Evolutionary conservation across 2,888 invertebrate genomes (phyloP).

Genomic region (Macrophya alboannulata): DNA sequence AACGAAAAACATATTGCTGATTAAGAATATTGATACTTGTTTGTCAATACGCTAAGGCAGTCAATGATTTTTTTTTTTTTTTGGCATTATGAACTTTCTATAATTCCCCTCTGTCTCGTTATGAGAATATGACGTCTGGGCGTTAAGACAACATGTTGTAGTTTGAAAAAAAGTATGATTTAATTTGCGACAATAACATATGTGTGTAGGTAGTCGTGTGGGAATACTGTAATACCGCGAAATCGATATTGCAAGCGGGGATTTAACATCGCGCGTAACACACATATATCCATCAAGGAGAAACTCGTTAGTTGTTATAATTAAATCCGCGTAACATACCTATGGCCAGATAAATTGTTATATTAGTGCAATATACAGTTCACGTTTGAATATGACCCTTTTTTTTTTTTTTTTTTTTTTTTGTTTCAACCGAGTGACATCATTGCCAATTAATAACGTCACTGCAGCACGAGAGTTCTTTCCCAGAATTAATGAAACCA

Average conservation of each 20-base stretch:
- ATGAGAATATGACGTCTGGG: background rate
- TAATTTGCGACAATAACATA: background rate
- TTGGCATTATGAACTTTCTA: background rate
- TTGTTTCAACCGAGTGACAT: background rate
- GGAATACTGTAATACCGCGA: background rate
- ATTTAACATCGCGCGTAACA: background rate
- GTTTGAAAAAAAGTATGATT: background rate
- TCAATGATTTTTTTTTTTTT: background rate
- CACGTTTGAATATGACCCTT: background rate
- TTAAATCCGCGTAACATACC: conserved; percentile 9
- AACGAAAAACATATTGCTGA: conserved; percentile 15
- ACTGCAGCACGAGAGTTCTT: background rate
- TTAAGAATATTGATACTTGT: background rate
- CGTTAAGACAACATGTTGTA: background rate
- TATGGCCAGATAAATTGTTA: background rate
- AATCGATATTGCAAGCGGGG: conserved; percentile 1
- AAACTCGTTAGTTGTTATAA: conserved; percentile 28
- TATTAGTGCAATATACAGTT: background rate
- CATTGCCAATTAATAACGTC: background rate
- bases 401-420: background rate
- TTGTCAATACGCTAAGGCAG: background rate
- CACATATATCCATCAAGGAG: conserved; percentile 18
- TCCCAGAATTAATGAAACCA: background rate
- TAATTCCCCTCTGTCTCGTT: background rate
- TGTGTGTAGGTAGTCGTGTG: background rate